Evolutionary conservation across 2,888 invertebrate species (phyloP), one percentile per base, ranked within the genome.

Genomic region (Dryobota labecula): DNA sequence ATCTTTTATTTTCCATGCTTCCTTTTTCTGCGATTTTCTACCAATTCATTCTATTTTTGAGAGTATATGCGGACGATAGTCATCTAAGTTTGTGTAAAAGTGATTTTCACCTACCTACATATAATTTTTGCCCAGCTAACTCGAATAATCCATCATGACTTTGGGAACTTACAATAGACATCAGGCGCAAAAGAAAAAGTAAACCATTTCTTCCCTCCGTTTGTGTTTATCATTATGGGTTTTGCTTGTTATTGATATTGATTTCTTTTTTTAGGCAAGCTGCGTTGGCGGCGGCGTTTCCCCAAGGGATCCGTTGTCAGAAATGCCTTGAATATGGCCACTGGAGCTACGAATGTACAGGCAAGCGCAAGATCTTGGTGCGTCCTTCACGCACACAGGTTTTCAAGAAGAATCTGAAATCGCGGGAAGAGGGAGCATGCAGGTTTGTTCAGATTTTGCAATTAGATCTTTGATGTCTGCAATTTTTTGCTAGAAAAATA

Each of bases 341-440:
- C 91, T 99, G 99, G 98, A 99, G 98, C 75, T 99, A 98, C 88
- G 98, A 99, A 92, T 99, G 99, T 90, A 98, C 97, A 84, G 98
- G 98, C 20, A 99, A 99, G 93, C 96, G 99, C 76, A 99, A 99
- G 94, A 98, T 98, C 92, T 95, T 98, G 7, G 97, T 98, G 85
- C 97, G 99, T 71, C 97, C 97, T 8, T 98, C 99, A 0, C 97
- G 99, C 69, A 98, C 99, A 1, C 97, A 98, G 84, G 97, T 98
- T 76, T 93, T 99, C 80, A 98, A 97, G 87, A 98, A 96, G 84
- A 96, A 96, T 80, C 73, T 97, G 66, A 96, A 95, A 78, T 86
- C 91, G 15, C 92, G 90, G 51, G 90, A 94, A 71, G 92, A 92
- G 73, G 93, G 90, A 5, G 88, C 89, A 33, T 94, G 95, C 94